Percentiles rank a stretch among this genome's conserved stretches.
Conservation (phyloP, 1,140 invertebrate genomes). For the Littorina saxatilis region DNA sequence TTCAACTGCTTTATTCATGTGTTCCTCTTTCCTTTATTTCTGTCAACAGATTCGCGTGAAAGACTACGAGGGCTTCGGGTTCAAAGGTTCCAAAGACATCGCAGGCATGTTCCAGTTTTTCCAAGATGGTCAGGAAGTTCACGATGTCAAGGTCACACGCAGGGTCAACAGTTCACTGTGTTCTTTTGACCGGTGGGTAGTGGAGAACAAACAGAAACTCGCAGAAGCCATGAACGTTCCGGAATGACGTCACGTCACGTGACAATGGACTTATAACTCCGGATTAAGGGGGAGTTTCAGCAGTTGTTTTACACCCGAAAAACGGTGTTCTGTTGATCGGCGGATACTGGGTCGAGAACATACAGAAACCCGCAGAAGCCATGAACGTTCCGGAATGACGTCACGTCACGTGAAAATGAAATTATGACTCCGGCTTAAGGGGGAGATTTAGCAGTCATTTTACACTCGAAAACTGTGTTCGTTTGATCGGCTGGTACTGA, state of each 20-base stretch:
- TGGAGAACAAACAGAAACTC: constrained; percentile 28
- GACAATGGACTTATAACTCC: no score
- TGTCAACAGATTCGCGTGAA: constrained; percentile 55
- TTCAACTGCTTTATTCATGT: background rate
- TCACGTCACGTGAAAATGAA: no score
- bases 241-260: no score
- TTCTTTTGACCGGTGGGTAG: constrained; percentile 34
- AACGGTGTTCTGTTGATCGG: no score
- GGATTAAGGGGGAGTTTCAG: no score
- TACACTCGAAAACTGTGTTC: no score
- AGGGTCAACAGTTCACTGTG: constrained; percentile 42
- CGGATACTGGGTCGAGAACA: no score
- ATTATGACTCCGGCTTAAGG: no score
- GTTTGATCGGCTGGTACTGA: constrained; percentile 27
- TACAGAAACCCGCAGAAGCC: no score
- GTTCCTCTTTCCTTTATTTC: background rate
- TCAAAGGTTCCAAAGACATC: constrained; percentile 57
- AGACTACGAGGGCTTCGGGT: constrained; percentile 62
- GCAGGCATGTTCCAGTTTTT: constrained; percentile 66
- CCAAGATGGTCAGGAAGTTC: constrained; percentile 31
- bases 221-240: background rate
- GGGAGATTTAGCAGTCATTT: no score
- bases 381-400: no score
- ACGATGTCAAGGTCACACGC: constrained; percentile 56
- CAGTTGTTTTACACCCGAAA: no score